A percentile compares a stretch with the other conserved stretches of the same genome.
Evolutionary conservation across 2,888 invertebrate species (phyloP).

Genomic region (Brenthis ino): DNA sequence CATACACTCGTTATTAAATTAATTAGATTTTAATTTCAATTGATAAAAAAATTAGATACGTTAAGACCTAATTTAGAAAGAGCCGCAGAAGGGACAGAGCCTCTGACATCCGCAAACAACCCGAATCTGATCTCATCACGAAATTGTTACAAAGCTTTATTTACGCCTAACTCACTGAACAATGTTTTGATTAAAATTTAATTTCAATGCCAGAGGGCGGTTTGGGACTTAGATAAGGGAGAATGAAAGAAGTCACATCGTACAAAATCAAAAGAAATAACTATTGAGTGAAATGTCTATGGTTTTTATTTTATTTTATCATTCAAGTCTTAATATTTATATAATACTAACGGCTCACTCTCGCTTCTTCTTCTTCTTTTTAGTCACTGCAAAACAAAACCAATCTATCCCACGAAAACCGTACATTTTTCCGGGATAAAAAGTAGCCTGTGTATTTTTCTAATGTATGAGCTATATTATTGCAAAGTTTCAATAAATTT

Average conservation of each 20-base stretch:
- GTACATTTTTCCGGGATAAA: too few species aligned
- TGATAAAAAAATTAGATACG: neutral
- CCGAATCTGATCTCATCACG: constrained; percentile 31
- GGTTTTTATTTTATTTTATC: neutral
- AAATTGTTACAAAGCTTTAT: constrained; percentile 40
- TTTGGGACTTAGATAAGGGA: constrained; percentile 9
- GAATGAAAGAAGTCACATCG: constrained; percentile 2
- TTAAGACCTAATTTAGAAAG: constrained; percentile 12
- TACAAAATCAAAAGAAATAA: constrained; percentile 9
- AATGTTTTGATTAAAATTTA: constrained; percentile 47
- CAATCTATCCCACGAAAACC: too few species aligned
- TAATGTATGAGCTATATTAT: too few species aligned
- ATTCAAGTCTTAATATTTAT: too few species aligned
- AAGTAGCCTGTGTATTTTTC: too few species aligned
- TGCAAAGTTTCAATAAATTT: too few species aligned
- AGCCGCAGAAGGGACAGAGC: constrained; percentile 6
- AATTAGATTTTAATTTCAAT: neutral
- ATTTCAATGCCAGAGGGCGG: constrained; percentile 39
- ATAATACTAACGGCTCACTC: too few species aligned
- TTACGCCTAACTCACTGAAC: constrained; percentile 41
- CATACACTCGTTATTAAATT: neutral
- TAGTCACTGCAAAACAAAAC: too few species aligned
- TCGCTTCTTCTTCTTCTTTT: too few species aligned
- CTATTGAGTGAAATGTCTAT: constrained; percentile 7
- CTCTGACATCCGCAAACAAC: constrained; percentile 22